phyloP scores from a whole-genome alignment of 1,140 invertebrate species.

The Drosophila ogumai region DNA sequence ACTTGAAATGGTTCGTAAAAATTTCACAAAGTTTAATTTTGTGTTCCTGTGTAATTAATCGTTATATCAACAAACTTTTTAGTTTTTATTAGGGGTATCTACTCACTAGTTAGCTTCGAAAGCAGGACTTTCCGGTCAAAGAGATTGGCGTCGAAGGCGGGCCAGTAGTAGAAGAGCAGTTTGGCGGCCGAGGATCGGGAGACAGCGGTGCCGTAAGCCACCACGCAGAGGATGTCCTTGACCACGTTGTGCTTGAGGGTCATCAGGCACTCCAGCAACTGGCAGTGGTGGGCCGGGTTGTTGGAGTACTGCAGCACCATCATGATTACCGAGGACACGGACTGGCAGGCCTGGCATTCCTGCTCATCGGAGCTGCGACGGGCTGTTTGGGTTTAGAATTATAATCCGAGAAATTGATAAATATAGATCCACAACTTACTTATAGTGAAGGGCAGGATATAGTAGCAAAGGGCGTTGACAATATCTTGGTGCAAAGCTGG shows the following conservation, averaged over 20 bases:
- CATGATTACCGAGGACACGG: constrained; percentile 97
- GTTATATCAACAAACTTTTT: background rate
- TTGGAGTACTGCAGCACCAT: constrained; percentile 98
- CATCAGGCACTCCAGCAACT: constrained; percentile 97
- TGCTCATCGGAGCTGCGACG: constrained; percentile 88
- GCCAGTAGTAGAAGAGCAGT: constrained; percentile 99
- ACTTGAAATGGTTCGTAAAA: too few species aligned
- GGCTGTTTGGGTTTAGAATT: constrained; percentile 84
- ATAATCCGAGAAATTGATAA: too few species aligned
- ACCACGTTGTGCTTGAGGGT: constrained; percentile 94
- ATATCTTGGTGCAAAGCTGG: constrained; percentile 96
- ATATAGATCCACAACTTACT: too few species aligned
- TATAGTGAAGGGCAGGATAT: constrained; percentile 98
- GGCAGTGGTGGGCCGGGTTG: constrained; percentile 97
- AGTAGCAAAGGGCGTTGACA: constrained; percentile 97
- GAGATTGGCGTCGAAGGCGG: constrained; percentile 97
- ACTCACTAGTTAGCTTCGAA: constrained; percentile 94
- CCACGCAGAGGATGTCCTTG: constrained; percentile 97
- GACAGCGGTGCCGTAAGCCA: constrained; percentile 97
- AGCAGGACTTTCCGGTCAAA: constrained; percentile 95
- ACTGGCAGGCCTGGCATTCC: constrained; percentile 95
- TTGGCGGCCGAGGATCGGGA: constrained; percentile 97
- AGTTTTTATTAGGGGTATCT: background rate
- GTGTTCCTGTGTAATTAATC: too few species aligned
- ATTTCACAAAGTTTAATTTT: too few species aligned